phyloP scores from a whole-genome alignment of 2,888 invertebrate genomes.

The Caenorhabditis becei region DNA sequence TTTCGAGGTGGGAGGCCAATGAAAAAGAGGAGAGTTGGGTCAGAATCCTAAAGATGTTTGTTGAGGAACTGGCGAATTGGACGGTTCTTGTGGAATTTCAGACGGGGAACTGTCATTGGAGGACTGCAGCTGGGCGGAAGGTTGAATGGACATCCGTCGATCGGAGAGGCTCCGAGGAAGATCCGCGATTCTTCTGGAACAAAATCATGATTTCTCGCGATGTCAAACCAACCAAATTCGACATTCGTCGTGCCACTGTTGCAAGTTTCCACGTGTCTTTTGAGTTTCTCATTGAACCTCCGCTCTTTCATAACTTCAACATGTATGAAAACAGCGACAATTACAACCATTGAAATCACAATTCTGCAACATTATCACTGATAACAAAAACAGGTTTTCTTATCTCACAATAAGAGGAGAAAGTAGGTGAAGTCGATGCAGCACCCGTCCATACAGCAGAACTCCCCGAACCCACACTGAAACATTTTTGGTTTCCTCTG shows the following conservation, averaged over 20 bases:
- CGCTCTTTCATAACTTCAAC: conserved; percentile 53
- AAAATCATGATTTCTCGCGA: background rate
- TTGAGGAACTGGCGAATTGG: conserved; percentile 31
- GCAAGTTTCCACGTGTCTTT: conserved; percentile 27
- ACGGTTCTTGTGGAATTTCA: conserved; percentile 46
- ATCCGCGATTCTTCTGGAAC: conserved; percentile 44
- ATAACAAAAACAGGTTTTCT: background rate
- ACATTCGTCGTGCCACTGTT: background rate
- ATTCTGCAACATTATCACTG: conserved; percentile 25
- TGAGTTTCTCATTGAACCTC: conserved; percentile 43
- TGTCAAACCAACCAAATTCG: conserved; percentile 25
- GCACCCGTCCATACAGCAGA: conserved; percentile 47
- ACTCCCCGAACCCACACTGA: conserved; percentile 49
- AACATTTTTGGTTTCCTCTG: background rate
- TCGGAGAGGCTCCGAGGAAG: conserved; percentile 42
- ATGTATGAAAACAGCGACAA: conserved; percentile 49
- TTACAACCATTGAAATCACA: conserved; percentile 53
- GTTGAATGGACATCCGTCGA: conserved; percentile 49
- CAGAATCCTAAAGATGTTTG: conserved; percentile 24
- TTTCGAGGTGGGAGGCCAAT: conserved; percentile 15
- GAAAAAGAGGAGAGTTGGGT: conserved; percentile 5
- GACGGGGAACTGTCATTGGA: conserved; percentile 47
- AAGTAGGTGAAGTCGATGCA: conserved; percentile 47
- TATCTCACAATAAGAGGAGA: conserved; percentile 36
- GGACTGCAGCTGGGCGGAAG: conserved; percentile 50